These are phyloP conservation scores for Saxidomus purpurata DNA, from an alignment of 1,140 invertebrate species.

Conservation along the genomic window DNA sequence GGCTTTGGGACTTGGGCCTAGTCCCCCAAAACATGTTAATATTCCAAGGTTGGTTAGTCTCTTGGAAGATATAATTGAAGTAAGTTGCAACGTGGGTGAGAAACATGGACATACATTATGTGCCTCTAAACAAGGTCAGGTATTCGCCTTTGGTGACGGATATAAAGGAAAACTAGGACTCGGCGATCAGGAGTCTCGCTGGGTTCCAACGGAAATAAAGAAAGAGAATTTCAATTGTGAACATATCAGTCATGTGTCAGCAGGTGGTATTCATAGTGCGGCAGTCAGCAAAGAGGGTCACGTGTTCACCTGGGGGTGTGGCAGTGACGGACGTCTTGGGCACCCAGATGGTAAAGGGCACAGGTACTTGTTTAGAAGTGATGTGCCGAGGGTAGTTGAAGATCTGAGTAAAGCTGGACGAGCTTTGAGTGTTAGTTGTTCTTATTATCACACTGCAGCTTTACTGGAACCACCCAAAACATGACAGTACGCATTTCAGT, in stretches of 20 bases:
- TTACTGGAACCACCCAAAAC: not conserved
- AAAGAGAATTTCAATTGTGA: conserved; percentile 93
- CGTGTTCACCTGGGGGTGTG: conserved; percentile 97
- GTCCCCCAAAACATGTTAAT: conserved; percentile 71
- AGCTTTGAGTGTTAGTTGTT: conserved; percentile 61
- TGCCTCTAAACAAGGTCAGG: conserved; percentile 56
- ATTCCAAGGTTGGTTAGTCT: conserved; percentile 11
- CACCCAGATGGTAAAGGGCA: conserved; percentile 91
- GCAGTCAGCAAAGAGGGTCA: conserved; percentile 96
- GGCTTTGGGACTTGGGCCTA: conserved; percentile 95
- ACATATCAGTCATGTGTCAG: conserved; percentile 95
- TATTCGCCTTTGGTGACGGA: conserved; percentile 73
- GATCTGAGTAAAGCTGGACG: conserved; percentile 27
- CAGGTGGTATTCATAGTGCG: conserved; percentile 96
- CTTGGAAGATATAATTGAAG: not conserved
- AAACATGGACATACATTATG: conserved; percentile 76
- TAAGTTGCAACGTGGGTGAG: conserved; percentile 77
- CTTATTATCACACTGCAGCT: conserved; percentile 75
- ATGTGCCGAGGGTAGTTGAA: conserved; percentile 71
- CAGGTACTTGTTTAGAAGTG: conserved; percentile 74
- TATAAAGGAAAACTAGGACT: conserved; percentile 75
- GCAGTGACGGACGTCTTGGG: conserved; percentile 96
- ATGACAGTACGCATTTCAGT: no score
- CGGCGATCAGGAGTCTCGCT: conserved; percentile 87
- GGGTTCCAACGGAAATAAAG: conserved; percentile 90